A percentile compares a stretch with the other conserved stretches of the same genome.
Conservation (phyloP, 1,140 invertebrate species). For the Harlomillsia oculata region DNA sequence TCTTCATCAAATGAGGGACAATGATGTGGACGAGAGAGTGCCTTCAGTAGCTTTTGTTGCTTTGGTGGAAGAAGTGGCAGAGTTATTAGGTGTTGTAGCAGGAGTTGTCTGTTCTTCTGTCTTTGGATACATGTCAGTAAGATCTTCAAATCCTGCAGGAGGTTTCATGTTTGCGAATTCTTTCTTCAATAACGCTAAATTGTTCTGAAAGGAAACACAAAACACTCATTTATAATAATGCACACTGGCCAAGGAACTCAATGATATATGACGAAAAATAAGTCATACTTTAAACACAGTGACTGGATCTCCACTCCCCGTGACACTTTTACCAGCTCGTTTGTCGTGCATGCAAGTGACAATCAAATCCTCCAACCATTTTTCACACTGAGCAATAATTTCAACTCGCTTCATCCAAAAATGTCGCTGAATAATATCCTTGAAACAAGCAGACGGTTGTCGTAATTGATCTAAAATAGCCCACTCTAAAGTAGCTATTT, state of each 20-base stretch:
- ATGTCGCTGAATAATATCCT: conserved; percentile 85
- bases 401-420: conserved; percentile 91
- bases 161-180: conserved; percentile 44
- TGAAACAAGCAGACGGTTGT: conserved; percentile 86
- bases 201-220: conserved; percentile 41
- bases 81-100: too few species aligned
- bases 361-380: conserved; percentile 74
- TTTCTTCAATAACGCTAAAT: conserved; percentile 44
- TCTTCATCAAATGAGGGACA: too few species aligned
- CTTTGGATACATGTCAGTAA: conserved; percentile 5
- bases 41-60: too few species aligned
- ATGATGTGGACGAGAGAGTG: too few species aligned
- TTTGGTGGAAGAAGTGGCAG: too few species aligned
- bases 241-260: neutral
- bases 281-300: conserved; percentile 62
- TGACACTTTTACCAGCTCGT: conserved; percentile 59
- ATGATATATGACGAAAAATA: too few species aligned
- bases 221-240: neutral
- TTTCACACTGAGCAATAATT: conserved; percentile 76
- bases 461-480: conserved; percentile 88
- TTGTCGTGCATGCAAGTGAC: conserved; percentile 63
- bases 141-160: conserved; percentile 39
- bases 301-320: conserved; percentile 52
- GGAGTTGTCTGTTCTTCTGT: too few species aligned
- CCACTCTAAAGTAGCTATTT: conserved; percentile 89